Percentiles rank a stretch among this genome's conserved stretches.
Conservation (phyloP, 2,113 vertebrate species). For the Pseudorasbora parva region DNA sequence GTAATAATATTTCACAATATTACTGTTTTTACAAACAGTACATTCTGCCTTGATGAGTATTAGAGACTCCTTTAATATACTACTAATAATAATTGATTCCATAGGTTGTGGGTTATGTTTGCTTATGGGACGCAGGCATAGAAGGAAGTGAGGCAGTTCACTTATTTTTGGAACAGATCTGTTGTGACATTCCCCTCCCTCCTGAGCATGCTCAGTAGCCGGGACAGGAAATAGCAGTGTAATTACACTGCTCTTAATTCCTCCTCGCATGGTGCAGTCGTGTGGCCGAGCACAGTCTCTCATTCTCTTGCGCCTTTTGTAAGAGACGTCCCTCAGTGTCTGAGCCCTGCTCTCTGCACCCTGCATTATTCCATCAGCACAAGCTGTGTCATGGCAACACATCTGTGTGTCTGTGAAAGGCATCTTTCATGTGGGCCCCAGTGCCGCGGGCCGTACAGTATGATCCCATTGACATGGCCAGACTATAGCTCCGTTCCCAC, state of each 20-base stretch:
- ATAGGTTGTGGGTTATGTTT: too few species aligned
- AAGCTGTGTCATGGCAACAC: conserved; percentile 75
- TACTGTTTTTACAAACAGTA: neutral
- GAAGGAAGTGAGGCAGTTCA: neutral
- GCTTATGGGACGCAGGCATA: neutral
- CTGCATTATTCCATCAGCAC: conserved; percentile 68
- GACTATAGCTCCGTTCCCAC: conserved; percentile 25
- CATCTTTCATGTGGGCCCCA: conserved; percentile 65
- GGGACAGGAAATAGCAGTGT: conserved; percentile 32
- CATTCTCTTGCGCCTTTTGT: conserved; percentile 28
- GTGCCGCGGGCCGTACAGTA: conserved; percentile 51
- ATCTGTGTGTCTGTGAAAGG: conserved; percentile 76
- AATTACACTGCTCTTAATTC: conserved; percentile 31
- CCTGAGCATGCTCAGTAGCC: conserved; percentile 9
- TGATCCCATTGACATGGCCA: conserved; percentile 42
- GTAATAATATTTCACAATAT: neutral
- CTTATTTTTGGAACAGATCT: conserved; percentile 10
- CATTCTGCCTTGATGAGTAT: neutral
- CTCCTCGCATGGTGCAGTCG: conserved; percentile 13
- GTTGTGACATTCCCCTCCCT: conserved; percentile 6
- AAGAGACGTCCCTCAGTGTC: conserved; percentile 56
- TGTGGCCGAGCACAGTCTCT: conserved; percentile 24
- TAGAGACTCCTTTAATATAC: neutral
- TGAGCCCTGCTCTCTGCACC: conserved; percentile 60
- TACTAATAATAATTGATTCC: too few species aligned